phyloP scores from a whole-genome alignment of 2,113 vertebrate genomes.

The Bubo bubo region DNA sequence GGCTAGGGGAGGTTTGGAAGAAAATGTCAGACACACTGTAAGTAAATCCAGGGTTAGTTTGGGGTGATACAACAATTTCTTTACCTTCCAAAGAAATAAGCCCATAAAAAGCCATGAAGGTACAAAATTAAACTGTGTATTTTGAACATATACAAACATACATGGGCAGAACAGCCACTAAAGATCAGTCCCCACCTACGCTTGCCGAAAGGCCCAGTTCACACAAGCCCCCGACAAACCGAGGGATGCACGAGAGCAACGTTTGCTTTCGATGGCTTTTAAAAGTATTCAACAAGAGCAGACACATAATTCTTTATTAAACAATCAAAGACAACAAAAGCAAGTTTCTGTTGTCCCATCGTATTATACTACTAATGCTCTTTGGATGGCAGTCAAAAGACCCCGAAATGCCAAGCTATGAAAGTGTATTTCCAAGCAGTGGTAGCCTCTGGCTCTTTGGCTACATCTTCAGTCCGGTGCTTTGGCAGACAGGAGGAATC shows the following conservation, averaged over 20 bases:
- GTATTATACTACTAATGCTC: slow-evolving; percentile 47
- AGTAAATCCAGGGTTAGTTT: background rate
- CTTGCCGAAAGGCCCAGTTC: background rate
- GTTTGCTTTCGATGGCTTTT: background rate
- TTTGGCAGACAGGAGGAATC: background rate
- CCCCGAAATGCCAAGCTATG: slow-evolving; percentile 19
- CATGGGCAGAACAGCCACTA: background rate
- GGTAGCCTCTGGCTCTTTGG: slow-evolving; percentile 62
- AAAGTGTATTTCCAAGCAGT: slow-evolving; percentile 15
- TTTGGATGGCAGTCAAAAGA: slow-evolving; percentile 44
- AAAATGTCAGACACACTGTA: background rate
- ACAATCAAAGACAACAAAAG: slow-evolving; percentile 52
- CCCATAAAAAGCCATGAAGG: background rate
- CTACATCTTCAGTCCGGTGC: background rate
- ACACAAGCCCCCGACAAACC: background rate
- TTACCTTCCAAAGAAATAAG: background rate
- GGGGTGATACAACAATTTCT: background rate
- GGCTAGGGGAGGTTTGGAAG: background rate
- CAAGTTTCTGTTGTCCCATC: slow-evolving; percentile 51
- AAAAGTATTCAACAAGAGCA: background rate
- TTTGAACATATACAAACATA: background rate
- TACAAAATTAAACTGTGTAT: background rate
- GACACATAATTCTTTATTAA: slow-evolving; percentile 43
- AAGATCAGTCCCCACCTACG: background rate
- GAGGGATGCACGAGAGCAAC: background rate